These are phyloP conservation scores for Cheilosia impressa DNA, from an alignment of 2,888 invertebrate genomes.

Conservation along the genomic window DNA sequence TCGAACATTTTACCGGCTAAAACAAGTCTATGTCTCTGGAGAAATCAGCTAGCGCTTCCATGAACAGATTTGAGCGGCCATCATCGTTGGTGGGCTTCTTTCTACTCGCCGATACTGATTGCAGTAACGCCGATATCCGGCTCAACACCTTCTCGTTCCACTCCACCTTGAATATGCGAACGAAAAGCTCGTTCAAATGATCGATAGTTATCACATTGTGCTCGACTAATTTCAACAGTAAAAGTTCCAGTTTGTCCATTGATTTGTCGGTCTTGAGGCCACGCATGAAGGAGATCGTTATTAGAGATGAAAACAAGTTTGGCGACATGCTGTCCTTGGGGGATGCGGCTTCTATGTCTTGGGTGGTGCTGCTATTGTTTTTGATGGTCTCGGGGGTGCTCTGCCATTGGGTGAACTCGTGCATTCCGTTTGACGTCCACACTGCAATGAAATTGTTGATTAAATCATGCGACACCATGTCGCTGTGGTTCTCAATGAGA, in stretches of 20 bases:
- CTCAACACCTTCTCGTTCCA: conserved; percentile 85
- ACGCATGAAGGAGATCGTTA: conserved; percentile 78
- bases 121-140: conserved; percentile 79
- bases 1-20: conserved; percentile 73
- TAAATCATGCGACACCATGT: conserved; percentile 76
- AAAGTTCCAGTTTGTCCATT: conserved; percentile 84
- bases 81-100: conserved; percentile 74
- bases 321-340: conserved; percentile 14
- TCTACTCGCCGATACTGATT: conserved; percentile 76
- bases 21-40: conserved; percentile 81
- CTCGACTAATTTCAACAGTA: conserved; percentile 85
- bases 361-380: conserved; percentile 2
- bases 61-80: conserved; percentile 81
- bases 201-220: conserved; percentile 86
- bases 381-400: conserved; percentile 10
- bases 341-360: conserved; percentile 20
- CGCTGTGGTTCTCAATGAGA: conserved; percentile 78
- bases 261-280: conserved; percentile 78
- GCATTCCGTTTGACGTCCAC: conserved; percentile 76
- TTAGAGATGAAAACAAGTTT: conserved; percentile 72
- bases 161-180: conserved; percentile 88
- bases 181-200: conserved; percentile 87
- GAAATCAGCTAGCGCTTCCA: conserved; percentile 83
- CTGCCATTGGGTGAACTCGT: conserved; percentile 63
- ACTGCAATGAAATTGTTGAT: conserved; percentile 76